These are phyloP conservation scores for Nasonia vitripennis DNA, from an alignment of 1,140 invertebrate species.

Conservation along the genomic window DNA sequence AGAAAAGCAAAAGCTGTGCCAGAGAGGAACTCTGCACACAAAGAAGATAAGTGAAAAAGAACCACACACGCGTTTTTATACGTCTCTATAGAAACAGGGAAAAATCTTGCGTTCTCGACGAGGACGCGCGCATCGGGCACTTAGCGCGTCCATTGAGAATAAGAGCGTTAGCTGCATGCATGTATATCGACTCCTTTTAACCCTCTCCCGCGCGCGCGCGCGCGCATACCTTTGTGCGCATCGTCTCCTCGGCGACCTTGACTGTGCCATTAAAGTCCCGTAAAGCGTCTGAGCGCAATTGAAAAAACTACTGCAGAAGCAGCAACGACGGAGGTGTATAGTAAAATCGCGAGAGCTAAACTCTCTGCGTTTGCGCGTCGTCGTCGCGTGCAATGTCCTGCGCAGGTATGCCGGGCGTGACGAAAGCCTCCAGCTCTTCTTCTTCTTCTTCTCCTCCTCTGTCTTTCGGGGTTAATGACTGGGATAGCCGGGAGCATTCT, in stretches of 20 bases:
- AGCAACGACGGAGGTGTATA: background rate
- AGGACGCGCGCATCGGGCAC: background rate
- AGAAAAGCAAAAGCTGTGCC: background rate
- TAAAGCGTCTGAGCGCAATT: constrained; percentile 32
- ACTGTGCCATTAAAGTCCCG: constrained; percentile 51
- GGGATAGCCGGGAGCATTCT: constrained; percentile 46
- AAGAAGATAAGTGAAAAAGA: background rate
- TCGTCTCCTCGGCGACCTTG: constrained; percentile 35
- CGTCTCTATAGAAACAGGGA: too few species aligned
- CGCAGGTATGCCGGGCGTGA: constrained; percentile 14
- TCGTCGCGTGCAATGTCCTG: background rate
- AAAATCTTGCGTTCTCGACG: background rate
- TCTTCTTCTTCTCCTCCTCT: constrained; percentile 27
- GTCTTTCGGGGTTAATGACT: constrained; percentile 52
- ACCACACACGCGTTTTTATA: background rate
- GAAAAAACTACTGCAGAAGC: background rate
- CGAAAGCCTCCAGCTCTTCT: constrained; percentile 6
- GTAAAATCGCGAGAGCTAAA: background rate
- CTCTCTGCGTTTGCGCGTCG: background rate
- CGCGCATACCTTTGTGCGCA: constrained; percentile 22
- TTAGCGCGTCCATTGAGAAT: constrained; percentile 21
- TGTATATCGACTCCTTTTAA: background rate
- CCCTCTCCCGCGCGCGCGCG: background rate
- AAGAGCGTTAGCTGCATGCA: too few species aligned
- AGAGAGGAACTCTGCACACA: background rate